These are phyloP conservation scores for Hydrolagus colliei DNA, from an alignment of 2,797 vertebrate genomes.

Conservation along the genomic window DNA sequence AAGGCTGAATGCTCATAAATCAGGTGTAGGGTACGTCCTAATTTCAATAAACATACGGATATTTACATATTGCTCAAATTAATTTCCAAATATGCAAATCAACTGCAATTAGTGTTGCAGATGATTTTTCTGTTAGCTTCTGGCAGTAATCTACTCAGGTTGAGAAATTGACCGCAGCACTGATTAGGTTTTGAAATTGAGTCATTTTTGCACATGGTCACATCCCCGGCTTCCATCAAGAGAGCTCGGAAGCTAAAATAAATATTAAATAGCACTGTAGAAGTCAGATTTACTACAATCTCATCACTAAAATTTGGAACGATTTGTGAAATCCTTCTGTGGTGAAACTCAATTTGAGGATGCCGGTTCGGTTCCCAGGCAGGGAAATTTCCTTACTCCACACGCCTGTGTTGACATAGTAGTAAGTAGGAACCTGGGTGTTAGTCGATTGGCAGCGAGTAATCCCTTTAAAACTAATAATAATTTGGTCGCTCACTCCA, in stretches of 20 bases:
- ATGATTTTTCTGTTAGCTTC: conserved; percentile 9
- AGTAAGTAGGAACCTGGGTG: too few species aligned
- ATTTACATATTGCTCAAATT: conserved; percentile 23
- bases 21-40: conserved; percentile 18
- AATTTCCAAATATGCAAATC: conserved; percentile 32
- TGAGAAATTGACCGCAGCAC: conserved; percentile 7
- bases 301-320: not conserved
- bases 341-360: not conserved
- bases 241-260: conserved; percentile 25
- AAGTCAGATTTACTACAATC: not conserved
- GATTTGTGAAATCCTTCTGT: not conserved
- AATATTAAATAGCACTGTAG: conserved; percentile 23
- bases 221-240: conserved; percentile 9
- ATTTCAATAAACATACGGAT: conserved; percentile 28
- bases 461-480: too few species aligned
- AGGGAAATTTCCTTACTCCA: too few species aligned
- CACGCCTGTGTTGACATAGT: too few species aligned
- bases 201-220: conserved; percentile 13
- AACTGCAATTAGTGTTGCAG: conserved; percentile 21
- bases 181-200: conserved; percentile 11
- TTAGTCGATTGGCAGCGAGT: too few species aligned
- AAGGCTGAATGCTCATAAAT: conserved; percentile 27
- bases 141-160: conserved; percentile 18
- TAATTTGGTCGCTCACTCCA: too few species aligned
- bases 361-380: too few species aligned